Base-by-base conservation (phyloP, 1,140 invertebrate genomes). In the Macrobrachium nipponense region DNA sequence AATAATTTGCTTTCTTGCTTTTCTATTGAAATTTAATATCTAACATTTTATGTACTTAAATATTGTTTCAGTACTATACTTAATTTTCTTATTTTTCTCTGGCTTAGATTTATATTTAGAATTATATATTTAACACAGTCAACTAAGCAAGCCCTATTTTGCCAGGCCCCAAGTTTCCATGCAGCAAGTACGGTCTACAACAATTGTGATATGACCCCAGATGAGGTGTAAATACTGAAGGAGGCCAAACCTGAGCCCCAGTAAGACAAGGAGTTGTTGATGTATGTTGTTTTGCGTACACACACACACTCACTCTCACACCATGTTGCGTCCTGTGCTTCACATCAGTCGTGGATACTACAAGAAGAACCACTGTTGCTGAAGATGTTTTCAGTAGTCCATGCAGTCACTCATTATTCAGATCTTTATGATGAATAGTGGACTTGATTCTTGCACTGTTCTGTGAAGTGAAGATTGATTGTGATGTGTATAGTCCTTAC, bases 171-270 rank as follows among this genome's bases (percentile, higher is more conserved):
- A 80, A 76, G 70, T 68, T 60, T 62, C 79, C 68, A 64, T 36
- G 60, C 84, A 64, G 84, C 84, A 78, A 80, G 75, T 72, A 86
- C 77, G 70, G 84, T 86, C 77, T 80, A 86, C 84, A 86, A 86
- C 84, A 86, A 86, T 86, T 80, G 77, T 86, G 84, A 86, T 68
- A 86, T 86, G 84, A 78, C 84, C 77, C 84, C 84, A 79, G 84
- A 86, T 75, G 79, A 87, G 59, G 78, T 87, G 80, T 82, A 81
- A 58, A 78, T 78, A 27, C 60, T 8, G 75, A 60, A 80, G 70
- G 73, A 66, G 72, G 27, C 77, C 77, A 86, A 66, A 80, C 60
- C 66, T 79, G 68, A 80, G 84, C 73, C 84, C 68, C 72, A 44
- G 64, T 80, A 59, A 61, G 61, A 80, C 82, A 85, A 78, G 76